Conservation (phyloP, 2,797 vertebrate genomes). For the Oreochromis grahami region DNA sequence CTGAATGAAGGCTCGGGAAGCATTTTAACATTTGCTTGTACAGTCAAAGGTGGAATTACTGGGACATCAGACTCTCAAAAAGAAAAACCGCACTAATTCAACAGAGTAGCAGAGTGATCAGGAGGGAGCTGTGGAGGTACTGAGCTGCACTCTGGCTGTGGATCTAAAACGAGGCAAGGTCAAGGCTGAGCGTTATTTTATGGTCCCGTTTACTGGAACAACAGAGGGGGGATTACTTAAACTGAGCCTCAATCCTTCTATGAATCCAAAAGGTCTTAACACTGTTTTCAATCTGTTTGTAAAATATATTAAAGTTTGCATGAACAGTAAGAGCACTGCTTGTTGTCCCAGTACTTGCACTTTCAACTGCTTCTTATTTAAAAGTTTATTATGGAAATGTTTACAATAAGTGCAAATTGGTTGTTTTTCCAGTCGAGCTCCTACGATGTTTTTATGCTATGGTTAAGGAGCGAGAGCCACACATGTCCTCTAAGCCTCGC, state of each 20-base stretch:
- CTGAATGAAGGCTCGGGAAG: conserved; percentile 57
- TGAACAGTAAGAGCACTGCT: conserved; percentile 12
- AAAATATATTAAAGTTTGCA: conserved; percentile 8
- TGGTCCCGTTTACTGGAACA: not conserved
- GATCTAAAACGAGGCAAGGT: not conserved
- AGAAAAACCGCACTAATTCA: not conserved
- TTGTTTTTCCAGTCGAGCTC: conserved; percentile 64
- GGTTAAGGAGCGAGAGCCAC: not conserved
- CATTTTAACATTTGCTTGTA: conserved; percentile 40
- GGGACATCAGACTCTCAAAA: conserved; percentile 29
- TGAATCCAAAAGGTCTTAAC: not conserved
- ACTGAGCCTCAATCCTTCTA: not conserved
- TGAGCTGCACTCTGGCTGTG: not conserved
- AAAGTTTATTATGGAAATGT: conserved; percentile 78
- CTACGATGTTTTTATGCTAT: conserved; percentile 40
- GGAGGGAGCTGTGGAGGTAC: not conserved
- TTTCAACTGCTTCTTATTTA: conserved; percentile 41
- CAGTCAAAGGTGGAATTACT: conserved; percentile 26
- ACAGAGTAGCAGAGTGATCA: not conserved
- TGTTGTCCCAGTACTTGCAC: conserved; percentile 49
- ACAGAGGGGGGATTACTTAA: not conserved
- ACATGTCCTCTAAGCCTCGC: not conserved
- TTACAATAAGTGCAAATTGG: conserved; percentile 84
- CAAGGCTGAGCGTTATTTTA: not conserved
- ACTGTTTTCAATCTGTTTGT: not conserved